These are phyloP conservation scores for Lemur catta DNA, from an alignment of 2,797 vertebrate species.

Conservation along the genomic window DNA sequence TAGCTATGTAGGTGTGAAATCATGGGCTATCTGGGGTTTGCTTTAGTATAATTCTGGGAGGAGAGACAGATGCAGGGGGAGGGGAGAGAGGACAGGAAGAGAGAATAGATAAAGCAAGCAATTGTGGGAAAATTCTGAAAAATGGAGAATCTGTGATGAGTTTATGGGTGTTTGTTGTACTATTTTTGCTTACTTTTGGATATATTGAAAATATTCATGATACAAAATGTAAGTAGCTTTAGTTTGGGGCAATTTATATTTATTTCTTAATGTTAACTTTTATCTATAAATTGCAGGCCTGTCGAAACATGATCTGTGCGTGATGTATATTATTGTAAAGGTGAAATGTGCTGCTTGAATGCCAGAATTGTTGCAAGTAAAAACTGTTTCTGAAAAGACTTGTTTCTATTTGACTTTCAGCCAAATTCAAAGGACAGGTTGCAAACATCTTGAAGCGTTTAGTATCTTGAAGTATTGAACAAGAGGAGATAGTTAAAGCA, in stretches of 20 bases:
- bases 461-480: slow-evolving; percentile 49
- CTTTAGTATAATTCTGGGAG: slow-evolving; percentile 43
- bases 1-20: neutral
- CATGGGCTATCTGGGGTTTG: neutral
- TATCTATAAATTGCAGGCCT: neutral
- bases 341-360: neutral
- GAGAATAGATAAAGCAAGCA: neutral
- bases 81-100: neutral
- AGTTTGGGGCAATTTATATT: neutral
- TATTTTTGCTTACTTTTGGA: neutral
- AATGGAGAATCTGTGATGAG: neutral
- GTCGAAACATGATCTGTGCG: neutral
- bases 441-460: slow-evolving; percentile 56
- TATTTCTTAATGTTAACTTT: slow-evolving; percentile 15
- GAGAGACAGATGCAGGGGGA: neutral
- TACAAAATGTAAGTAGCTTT: slow-evolving; percentile 13
- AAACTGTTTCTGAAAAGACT: neutral
- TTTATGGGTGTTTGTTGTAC: neutral
- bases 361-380: slow-evolving; percentile 10
- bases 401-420: slow-evolving; percentile 65
- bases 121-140: neutral
- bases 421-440: slow-evolving; percentile 46
- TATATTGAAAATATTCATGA: neutral
- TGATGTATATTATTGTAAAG: neutral
- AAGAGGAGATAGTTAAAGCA: slow-evolving; percentile 42